Base-by-base conservation (phyloP, 2,113 vertebrate species). In the Barbus barbus region DNA sequence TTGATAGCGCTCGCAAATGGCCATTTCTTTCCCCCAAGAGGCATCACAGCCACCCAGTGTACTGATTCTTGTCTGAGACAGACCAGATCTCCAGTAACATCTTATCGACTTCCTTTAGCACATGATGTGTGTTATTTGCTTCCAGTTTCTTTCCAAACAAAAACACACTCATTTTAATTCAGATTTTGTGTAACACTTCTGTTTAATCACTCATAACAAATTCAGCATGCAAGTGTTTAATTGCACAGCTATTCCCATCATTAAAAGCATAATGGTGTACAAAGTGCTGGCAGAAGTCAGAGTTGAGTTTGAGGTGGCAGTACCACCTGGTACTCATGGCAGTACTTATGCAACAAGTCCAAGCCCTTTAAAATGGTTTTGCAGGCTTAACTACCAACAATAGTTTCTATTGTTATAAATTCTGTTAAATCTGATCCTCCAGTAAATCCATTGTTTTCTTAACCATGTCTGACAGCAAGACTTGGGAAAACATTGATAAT, bases 401-500 rank as follows among this genome's bases (percentile, higher is more conserved):
- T 76, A 11, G 11, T 61, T 63, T 24, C 26, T 72, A 48, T 86
- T 81, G 60, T 86, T 76, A 14, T 5, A 60, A 61, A 33, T 4
- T 36, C n/a, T n/a, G n/a, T n/a, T n/a, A n/a, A n/a, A n/a, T n/a
- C n/a, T n/a, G n/a, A n/a, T n/a, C n/a, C n/a, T n/a, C n/a, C 26
- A 63, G 60, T 60, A 67, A 48, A 8, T 63, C 26, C 31, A 18
- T 80, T 81, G 69, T 86, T 56, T 69, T 5, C 31, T 46, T 46
- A 16, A 28, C 41, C 72, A 38, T 53, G 73, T 38, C 87, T 85
- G 85, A 85, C n/a, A n/a, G n/a, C n/a, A 83, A 86, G 73, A 71
- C 72, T 86, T 41, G 36, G 13, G 85, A 78, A 91, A 89, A 88
- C 81, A n/a, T n/a, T n/a, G n/a, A n/a, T n/a, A n/a, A n/a, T n/a